Evolutionary conservation across 2,888 invertebrate species (phyloP), one percentile per base, ranked within the genome.

Genomic region (Drosophila maculinotata): DNA sequence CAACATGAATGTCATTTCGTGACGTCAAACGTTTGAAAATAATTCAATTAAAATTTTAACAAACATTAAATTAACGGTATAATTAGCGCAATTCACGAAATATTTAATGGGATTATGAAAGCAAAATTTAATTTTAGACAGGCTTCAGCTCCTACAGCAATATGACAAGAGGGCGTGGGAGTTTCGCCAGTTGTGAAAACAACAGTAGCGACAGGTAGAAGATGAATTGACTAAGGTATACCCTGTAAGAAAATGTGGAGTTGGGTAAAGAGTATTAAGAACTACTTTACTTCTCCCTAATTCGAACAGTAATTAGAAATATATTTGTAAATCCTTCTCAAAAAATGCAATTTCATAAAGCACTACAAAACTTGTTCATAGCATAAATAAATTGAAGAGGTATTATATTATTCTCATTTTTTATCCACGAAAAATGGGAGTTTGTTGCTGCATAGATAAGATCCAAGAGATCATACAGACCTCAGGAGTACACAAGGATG

Each of bases 61-160:
- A 74, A 81, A 76, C 79, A 81, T 76, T 69, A 70, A 79, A 79
- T 81, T 79, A 77, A 81, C 76, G 51, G 72, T 65, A 76, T 79
- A 73, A 79, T 79, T 81, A 81, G 69, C 67, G 48, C 75, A 76
- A 75, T 82, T 80, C 82, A 75, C 69, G 53, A 79, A 69, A 79
- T 69, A 74, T 81, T 65, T 78, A 76, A 81, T 79, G 63, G 49
- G 70, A 79, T 79, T 79, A 78, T 69, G 53, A 51, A 65, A 42
- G 67, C 44, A 54, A 69, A 81, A 81, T 79, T 76, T 72, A 57
- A 79, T 78, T 77, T 80, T 62, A 62, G 58, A 52, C 48, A 48
- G 12, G 33, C 49, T 38, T 17, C 17, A 67, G 59, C 56, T 59
- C 20, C 62, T 49, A 20, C 56, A 49, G 39, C 41, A 10, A 25